Conservation (phyloP, 1,140 invertebrate species). For the Maconellicoccus hirsutus region DNA sequence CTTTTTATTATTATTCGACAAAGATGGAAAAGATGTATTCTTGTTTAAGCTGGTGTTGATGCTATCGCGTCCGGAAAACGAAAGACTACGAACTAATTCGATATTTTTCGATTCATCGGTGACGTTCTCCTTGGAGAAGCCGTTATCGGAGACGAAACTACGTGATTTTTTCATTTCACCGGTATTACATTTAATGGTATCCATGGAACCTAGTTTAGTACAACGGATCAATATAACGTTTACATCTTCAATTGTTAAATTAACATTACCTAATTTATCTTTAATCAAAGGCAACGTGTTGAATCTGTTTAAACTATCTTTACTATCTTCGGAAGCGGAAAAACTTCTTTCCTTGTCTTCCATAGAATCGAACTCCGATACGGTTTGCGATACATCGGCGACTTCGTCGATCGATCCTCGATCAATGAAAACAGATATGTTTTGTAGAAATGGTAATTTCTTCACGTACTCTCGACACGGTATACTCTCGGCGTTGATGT, state of each 20-base stretch:
- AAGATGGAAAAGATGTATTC: conserved; percentile 27
- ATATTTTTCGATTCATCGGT: conserved; percentile 16
- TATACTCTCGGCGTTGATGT: neutral
- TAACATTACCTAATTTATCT: conserved; percentile 4
- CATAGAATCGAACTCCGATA: neutral
- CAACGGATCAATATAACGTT: too few species aligned
- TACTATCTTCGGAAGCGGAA: neutral
- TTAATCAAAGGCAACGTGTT: conserved; percentile 10
- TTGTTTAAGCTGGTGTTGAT: conserved; percentile 24
- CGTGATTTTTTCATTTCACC: neutral
- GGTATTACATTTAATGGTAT: neutral
- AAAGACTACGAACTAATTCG: conserved; percentile 31
- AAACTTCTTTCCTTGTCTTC: neutral
- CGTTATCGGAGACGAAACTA: conserved; percentile 26
- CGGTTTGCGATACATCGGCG: neutral
- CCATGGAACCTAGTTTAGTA: neutral
- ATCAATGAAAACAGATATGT: conserved; percentile 45
- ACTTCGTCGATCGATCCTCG: conserved; percentile 34
- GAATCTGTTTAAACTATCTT: neutral
- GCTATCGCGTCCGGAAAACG: conserved; percentile 27
- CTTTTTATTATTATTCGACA: neutral
- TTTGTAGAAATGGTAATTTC: conserved; percentile 37
- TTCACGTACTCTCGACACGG: conserved; percentile 33
- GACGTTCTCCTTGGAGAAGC: conserved; percentile 13
- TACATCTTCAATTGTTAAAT: too few species aligned